Evolutionary conservation across 2,113 vertebrate species (phyloP).

Genomic region (Oreamnos americanus): DNA sequence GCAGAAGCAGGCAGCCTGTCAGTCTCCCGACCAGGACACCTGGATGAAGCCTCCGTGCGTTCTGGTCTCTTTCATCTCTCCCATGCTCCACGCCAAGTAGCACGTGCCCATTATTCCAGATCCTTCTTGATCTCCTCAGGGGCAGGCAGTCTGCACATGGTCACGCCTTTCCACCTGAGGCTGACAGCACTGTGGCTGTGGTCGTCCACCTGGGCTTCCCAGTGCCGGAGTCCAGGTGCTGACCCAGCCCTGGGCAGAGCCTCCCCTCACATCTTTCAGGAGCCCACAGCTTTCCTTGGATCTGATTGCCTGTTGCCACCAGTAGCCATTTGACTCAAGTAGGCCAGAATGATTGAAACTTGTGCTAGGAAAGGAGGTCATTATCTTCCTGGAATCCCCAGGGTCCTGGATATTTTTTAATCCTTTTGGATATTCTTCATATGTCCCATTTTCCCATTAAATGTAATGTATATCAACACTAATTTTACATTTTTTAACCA

Average conservation of each 20-base stretch:
- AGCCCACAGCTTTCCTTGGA: background rate
- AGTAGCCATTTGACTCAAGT: too few species aligned
- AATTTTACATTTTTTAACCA: background rate
- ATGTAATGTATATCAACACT: background rate
- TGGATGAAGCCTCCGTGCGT: background rate
- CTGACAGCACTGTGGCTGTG: background rate
- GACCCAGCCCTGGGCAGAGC: background rate
- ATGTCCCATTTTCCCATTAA: background rate
- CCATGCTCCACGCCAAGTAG: background rate
- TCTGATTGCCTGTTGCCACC: background rate
- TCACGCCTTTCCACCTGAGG: background rate
- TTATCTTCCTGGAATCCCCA: background rate
- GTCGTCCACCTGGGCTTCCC: background rate
- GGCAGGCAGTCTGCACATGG: background rate
- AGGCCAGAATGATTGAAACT: background rate
- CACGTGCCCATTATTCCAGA: background rate
- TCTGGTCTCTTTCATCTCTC: background rate
- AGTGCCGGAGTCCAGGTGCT: background rate
- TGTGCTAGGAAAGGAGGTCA: background rate
- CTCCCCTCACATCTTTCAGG: background rate
- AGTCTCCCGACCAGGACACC: background rate
- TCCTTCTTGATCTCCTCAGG: background rate
- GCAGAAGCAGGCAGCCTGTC: background rate
- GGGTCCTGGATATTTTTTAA: background rate
- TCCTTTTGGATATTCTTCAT: background rate